Evolutionary conservation across 1,140 invertebrate genomes (phyloP), one percentile per base, ranked within the genome.

Genomic region (Metaphire vulgaris): DNA sequence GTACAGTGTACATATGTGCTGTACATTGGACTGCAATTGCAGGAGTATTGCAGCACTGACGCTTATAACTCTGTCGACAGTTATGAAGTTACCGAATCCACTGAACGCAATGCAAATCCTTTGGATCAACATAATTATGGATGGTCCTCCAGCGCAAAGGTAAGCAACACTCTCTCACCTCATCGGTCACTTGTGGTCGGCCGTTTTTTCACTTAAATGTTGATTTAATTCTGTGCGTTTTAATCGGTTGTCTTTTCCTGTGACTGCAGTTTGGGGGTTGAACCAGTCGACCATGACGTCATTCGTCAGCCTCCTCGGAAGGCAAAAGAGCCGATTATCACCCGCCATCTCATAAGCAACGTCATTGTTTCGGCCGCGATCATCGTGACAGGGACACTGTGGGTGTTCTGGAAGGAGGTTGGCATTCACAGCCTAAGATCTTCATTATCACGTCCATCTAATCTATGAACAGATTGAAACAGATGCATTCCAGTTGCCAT

Each of bases 111-210:
- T 99, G 98, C 98, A 99, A 85, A 99, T 99, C 83, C 87, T 99
- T 28, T 99, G 97, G 96, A 99, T 99, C 80, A 99, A 99, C 84
- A 99, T 99, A 69, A 97, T 99, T 73, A 98, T 99, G 97, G 97
- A 98, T 88, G 96, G 93, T 83, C 89, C 92, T 77, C 90, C 92
- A 34, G 92, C 92, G 75, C 92, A 93, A 86, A 92, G 91, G 90
- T 91, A 83, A n/a, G n/a, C n/a, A n/a, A n/a, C n/a, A n/a, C n/a
- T n/a, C n/a, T n/a, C n/a, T n/a, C n/a, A n/a, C n/a, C n/a, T n/a
- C n/a, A n/a, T n/a, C n/a, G n/a, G n/a, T n/a, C n/a, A n/a, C n/a
- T n/a, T n/a, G n/a, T n/a, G n/a, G n/a, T n/a, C n/a, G n/a, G n/a
- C n/a, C n/a, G n/a, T n/a, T n/a, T n/a, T n/a, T n/a, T n/a, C n/a